phyloP scores from a whole-genome alignment of 2,113 vertebrate species.

The Sylvilagus bachmani region DNA sequence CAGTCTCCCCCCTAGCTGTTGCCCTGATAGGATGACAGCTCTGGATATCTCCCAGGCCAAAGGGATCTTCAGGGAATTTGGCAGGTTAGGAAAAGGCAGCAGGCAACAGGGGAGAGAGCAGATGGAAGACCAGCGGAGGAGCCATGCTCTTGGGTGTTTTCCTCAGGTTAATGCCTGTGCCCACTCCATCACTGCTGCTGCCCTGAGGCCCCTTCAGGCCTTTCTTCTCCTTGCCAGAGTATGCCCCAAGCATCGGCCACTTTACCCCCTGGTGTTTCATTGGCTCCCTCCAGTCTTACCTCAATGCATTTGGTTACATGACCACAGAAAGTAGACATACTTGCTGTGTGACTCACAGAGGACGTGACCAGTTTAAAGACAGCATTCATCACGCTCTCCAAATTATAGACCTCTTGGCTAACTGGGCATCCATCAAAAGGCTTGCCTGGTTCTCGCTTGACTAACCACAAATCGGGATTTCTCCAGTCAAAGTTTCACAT shows the following conservation, averaged over 20 bases:
- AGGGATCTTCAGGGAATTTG: neutral
- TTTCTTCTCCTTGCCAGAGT: neutral
- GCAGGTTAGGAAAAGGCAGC: neutral
- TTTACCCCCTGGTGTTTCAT: neutral
- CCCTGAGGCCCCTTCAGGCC: neutral
- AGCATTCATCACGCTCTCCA: neutral
- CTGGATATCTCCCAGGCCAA: neutral
- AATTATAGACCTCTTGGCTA: slow-evolving; percentile 30
- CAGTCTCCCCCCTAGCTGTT: neutral
- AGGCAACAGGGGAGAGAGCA: neutral
- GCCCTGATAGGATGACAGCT: neutral
- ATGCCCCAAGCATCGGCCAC: neutral
- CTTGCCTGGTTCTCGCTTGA: neutral
- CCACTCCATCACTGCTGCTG: neutral
- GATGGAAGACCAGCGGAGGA: neutral
- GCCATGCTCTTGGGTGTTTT: rapidly evolving
- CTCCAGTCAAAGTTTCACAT: neutral
- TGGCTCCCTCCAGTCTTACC: neutral
- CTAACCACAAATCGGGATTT: slow-evolving; percentile 27
- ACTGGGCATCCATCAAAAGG: slow-evolving; percentile 25
- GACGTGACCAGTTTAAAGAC: neutral
- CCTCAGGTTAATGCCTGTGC: neutral
- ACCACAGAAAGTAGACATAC: neutral
- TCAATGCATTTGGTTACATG: neutral
- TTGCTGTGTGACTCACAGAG: neutral